Evolutionary conservation across 64 coral and sea anemone species (phyloP), one percentile per base, ranked within the genome.

Genomic region (Montipora capricornis): DNA sequence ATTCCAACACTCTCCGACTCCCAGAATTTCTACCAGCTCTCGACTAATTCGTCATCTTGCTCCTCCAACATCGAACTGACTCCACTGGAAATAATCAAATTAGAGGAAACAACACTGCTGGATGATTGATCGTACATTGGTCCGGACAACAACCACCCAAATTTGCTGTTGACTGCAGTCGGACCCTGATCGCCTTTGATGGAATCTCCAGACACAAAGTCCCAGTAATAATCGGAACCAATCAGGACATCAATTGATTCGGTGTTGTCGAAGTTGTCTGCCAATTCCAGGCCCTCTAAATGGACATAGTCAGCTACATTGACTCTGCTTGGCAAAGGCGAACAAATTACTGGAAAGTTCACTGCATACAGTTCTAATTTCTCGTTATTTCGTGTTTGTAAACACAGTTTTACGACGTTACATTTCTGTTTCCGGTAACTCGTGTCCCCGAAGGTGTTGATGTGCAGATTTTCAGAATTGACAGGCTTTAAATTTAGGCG

Each of bases 71-170:
- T 47, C 19, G 80, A 50, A 80, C 76, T 26, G 68, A 50, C 50
- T 64, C 81, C 82, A 70, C 84, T 84, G 10, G 89, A 85, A 47
- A 95, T 75, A 82, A 95, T 92, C 17, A 95, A 80, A 20, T 83
- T 92, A 46, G 89, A 88, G 19, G 80, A 19, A 9, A 84, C 80
- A 47, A n/a, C 66, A 68, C 11, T 49, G 75, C 22, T 51, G 20
- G 73, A 37, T 22, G 78, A 55, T n/a, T 82, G 20, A 74, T 75
- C 26, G 64, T 48, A 59, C 74, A 71, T 75, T 51, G 49, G 76
- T 66, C 95, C 92, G 19, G 91, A 97, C 59, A 97, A 81, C 19
- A 94, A 78, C 87, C 92, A 97, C 53, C 92, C 92, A 24, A 94
- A 88, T 90, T 80, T 93, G 68, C 91, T 94, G 24, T 78, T 29